A percentile compares a stretch with the other conserved stretches of the same genome.
phyloP scores from a whole-genome alignment of 2,888 invertebrate genomes.

The Tipula unca region DNA sequence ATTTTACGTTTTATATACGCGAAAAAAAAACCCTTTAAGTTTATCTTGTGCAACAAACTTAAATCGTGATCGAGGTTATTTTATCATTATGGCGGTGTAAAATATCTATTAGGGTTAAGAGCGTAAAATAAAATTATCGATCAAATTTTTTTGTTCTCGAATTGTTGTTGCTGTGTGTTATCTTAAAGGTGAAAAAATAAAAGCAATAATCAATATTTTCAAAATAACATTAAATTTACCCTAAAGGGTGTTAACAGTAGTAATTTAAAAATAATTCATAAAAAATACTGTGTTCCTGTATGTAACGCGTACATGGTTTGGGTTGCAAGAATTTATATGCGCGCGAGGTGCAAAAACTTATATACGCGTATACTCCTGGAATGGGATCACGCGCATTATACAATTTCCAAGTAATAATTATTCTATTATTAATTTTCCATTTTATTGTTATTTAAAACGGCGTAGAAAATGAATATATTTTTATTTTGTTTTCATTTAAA shows the following conservation, averaged over 20 bases:
- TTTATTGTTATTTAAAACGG: not conserved
- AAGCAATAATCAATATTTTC: not conserved
- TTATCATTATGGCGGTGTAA: not conserved
- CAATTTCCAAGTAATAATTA: not conserved
- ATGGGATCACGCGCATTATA: not conserved
- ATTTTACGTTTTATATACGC: not conserved
- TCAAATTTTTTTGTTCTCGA: not conserved
- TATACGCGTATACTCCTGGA: not conserved
- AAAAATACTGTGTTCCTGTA: not conserved
- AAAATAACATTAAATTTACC: not conserved
- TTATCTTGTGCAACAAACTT: not conserved
- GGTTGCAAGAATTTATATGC: not conserved
- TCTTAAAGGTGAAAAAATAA: not conserved
- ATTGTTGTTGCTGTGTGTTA: not conserved
- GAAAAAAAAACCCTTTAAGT: not conserved
- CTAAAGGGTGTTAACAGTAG: not conserved
- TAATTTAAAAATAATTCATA: not conserved
- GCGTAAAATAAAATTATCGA: not conserved
- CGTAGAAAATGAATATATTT: not conserved
- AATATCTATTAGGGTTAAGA: not conserved
- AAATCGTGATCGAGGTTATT: not conserved
- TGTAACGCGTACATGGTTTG: not conserved
- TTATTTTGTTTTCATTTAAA: not conserved
- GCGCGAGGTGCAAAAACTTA: not conserved
- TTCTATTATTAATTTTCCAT: conserved; percentile 8